Percentiles rank a stretch among this genome's conserved stretches.
These are phyloP conservation scores for Lepidurus arcticus DNA, from an alignment of 1,140 invertebrate species.

Conservation along the genomic window DNA sequence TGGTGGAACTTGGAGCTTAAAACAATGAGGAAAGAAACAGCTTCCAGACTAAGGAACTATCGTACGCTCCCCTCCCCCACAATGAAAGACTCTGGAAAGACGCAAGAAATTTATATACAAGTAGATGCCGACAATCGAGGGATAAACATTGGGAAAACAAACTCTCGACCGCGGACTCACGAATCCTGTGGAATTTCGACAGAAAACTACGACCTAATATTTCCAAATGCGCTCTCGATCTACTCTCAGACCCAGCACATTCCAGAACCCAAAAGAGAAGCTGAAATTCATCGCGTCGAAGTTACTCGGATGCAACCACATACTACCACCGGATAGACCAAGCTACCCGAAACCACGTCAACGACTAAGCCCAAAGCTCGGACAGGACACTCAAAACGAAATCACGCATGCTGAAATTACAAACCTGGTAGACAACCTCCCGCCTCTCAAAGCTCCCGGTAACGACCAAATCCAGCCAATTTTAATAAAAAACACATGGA, in stretches of 20 bases:
- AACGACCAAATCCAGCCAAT: conserved; percentile 21
- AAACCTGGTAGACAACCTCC: not conserved
- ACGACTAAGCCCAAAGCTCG: not conserved
- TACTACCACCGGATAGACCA: not conserved
- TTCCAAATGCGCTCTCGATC: not conserved
- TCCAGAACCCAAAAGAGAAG: conserved; percentile 13
- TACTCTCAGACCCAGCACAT: not conserved
- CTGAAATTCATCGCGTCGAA: conserved; percentile 19
- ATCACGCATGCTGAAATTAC: not conserved
- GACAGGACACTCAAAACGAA: not conserved
- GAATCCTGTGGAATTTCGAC: conserved; percentile 1
- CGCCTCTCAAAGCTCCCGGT: conserved; percentile 22
- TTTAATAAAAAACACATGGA: not conserved
- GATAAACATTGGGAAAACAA: conserved; percentile 18
- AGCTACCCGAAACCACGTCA: not conserved
- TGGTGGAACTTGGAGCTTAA: conserved; percentile 4
- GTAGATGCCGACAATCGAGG: not conserved
- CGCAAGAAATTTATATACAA: conserved; percentile 5
- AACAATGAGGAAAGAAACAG: not conserved
- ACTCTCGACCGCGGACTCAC: not conserved
- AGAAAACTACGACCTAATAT: not conserved
- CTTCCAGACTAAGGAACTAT: not conserved
- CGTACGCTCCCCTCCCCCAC: not conserved
- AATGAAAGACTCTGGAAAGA: not conserved
- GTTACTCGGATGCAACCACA: not conserved